These are phyloP conservation scores for Sinocyclocheilus anshuiensis DNA, from an alignment of 2,113 vertebrate genomes.

Conservation along the genomic window DNA sequence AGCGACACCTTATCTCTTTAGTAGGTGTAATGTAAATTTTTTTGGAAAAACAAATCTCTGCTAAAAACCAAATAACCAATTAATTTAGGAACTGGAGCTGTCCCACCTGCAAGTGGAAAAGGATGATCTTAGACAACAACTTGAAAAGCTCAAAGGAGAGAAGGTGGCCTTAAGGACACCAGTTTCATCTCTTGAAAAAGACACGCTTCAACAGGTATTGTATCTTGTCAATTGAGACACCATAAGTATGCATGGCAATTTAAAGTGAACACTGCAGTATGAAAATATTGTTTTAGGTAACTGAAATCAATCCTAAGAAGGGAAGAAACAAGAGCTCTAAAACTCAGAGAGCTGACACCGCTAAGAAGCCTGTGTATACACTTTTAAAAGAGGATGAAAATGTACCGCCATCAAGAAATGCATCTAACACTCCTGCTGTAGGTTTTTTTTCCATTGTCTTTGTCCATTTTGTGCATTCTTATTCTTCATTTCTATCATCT, in stretches of 20 bases:
- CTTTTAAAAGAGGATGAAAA: constrained; percentile 53
- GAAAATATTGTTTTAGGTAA: constrained; percentile 42
- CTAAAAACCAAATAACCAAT: not conserved
- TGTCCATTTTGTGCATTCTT: not conserved
- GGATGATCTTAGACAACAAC: constrained; percentile 75
- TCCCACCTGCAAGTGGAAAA: constrained; percentile 76
- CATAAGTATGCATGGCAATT: not conserved
- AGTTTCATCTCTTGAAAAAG: constrained; percentile 58
- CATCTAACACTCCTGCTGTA: constrained; percentile 32
- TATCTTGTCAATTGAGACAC: not conserved
- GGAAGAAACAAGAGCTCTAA: constrained; percentile 27
- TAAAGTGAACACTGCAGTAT: not conserved
- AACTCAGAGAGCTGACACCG: constrained; percentile 48
- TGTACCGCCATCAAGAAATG: constrained; percentile 43
- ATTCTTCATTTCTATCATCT: constrained; percentile 3
- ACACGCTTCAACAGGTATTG: constrained; percentile 38
- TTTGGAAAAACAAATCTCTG: not conserved
- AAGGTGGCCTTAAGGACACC: constrained; percentile 75
- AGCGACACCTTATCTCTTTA: not conserved
- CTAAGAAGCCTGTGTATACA: constrained; percentile 54
- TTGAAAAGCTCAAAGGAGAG: constrained; percentile 76
- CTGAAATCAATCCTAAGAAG: constrained; percentile 45
- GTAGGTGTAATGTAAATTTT: no score
- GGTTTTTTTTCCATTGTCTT: not conserved
- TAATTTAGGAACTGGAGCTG: constrained; percentile 79